Conservation (phyloP, 2,888 invertebrate genomes). For the Brenthis daphne region DNA sequence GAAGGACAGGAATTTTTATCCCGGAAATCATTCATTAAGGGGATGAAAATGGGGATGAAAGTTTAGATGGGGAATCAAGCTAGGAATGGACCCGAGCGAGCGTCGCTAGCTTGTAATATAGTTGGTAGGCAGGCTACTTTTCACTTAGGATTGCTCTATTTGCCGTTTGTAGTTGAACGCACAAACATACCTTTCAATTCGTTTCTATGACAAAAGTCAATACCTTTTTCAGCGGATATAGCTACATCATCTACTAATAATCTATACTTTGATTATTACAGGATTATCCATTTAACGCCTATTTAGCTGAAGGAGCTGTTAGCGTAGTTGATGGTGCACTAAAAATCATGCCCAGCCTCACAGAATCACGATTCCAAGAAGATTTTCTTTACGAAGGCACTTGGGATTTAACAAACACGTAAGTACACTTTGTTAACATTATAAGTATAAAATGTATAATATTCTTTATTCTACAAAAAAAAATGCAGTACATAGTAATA, state of each 20-base stretch:
- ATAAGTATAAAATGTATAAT: background rate
- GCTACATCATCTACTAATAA: background rate
- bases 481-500: no score
- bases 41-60: no score
- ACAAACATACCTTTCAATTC: no score
- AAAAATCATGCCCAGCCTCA: slow-evolving; percentile 81
- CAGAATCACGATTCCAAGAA: slow-evolving; percentile 73
- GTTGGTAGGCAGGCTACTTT: no score
- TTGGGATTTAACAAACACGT: slow-evolving; percentile 65
- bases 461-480: background rate
- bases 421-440: slow-evolving; percentile 25
- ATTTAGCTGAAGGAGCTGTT: slow-evolving; percentile 83
- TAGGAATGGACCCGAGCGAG: no score
- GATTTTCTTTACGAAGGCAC: slow-evolving; percentile 67
- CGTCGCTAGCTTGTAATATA: no score
- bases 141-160: no score
- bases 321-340: slow-evolving; percentile 77
- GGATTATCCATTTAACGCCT: slow-evolving; percentile 88
- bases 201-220: no score
- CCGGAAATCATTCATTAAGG: no score
- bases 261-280: slow-evolving; percentile 47
- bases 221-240: background rate
- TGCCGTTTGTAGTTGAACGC: no score
- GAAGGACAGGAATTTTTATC: no score
- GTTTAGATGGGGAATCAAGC: no score